Percentiles rank a stretch among this genome's conserved stretches.
phyloP scores from a whole-genome alignment of 2,113 vertebrate genomes.

The Myotis lucifugus region DNA sequence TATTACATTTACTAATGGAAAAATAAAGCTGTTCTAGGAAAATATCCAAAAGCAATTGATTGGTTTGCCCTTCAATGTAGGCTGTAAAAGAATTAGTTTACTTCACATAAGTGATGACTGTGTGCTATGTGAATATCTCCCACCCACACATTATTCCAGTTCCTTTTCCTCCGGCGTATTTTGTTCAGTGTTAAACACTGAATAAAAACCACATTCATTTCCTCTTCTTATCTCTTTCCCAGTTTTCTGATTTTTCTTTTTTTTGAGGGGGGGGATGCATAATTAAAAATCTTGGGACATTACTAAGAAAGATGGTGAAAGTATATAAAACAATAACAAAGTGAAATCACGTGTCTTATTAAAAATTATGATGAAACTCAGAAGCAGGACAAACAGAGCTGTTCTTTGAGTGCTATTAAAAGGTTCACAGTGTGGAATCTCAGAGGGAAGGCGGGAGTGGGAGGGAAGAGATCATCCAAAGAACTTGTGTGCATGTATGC shows the following conservation, averaged over 20 bases:
- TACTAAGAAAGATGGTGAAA: not conserved
- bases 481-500: no score
- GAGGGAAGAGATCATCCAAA: no score
- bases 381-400: no score
- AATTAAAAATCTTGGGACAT: not conserved
- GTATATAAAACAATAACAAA: not conserved
- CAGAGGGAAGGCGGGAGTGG: no score
- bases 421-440: no score
- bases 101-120: not conserved
- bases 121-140: not conserved
- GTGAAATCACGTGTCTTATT: not conserved
- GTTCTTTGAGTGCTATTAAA: no score
- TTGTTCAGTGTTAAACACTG: not conserved
- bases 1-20: constrained; percentile 18
- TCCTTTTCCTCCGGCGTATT: not conserved
- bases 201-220: not conserved
- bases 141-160: not conserved
- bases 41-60: constrained; percentile 12
- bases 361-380: constrained; percentile 15
- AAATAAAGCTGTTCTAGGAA: not conserved
- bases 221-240: not conserved
- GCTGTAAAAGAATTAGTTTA: not conserved
- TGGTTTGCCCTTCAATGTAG: not conserved
- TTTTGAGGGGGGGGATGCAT: not conserved
- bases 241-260: not conserved